Evolutionary conservation across 2,113 vertebrate genomes (phyloP), one percentile per base, ranked within the genome.

Genomic region (Axis porcinus): DNA sequence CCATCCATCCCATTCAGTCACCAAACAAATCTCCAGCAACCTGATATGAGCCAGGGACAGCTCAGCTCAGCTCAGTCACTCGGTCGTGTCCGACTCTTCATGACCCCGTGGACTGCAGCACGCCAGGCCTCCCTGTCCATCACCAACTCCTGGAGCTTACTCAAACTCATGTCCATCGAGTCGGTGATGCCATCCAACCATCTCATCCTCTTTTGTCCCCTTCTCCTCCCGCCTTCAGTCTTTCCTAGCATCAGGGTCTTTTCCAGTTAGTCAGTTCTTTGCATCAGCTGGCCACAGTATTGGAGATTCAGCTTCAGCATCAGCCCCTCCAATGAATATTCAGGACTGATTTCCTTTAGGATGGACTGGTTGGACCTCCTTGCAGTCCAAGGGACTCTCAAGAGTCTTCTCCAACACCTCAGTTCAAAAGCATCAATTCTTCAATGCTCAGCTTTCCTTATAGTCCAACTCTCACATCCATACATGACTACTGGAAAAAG

Each of bases 221-320:
- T 74, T 40, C 36, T 23, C 10, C 36, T 70, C 10, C 67, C 0
- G 0, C 36, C 36, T 40, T 74, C 21, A 74, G 1, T 25, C n/a
- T 74, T 40, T 74, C 67, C 36, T 10, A 74, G n/a, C n/a, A 12
- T 74, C 67, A 74, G 19, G 67, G 67, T 40, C 19, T 74, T 74
- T 70, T 70, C n/a, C 19, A 70, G 0, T 70, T n/a, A 70, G 67
- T 70, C 67, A 70, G 67, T 23, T 70, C n/a, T 40, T 70, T 0
- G 0, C 67, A 40, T 40, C 67, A 70, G 19, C 2, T 70, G 67
- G 67, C n/a, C 67, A 70, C 10, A 23, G 19, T 70, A 6, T 40
- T 70, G 67, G 67, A 36, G n/a, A 12, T 70, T 70, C n/a, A 70
- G n/a, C 67, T 70, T 70, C 5, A 40, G 19, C n/a, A 40, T 70